Evolutionary conservation across 2,797 vertebrate species (phyloP), one percentile per base, ranked within the genome.

Genomic region (Acanthurus tractus): DNA sequence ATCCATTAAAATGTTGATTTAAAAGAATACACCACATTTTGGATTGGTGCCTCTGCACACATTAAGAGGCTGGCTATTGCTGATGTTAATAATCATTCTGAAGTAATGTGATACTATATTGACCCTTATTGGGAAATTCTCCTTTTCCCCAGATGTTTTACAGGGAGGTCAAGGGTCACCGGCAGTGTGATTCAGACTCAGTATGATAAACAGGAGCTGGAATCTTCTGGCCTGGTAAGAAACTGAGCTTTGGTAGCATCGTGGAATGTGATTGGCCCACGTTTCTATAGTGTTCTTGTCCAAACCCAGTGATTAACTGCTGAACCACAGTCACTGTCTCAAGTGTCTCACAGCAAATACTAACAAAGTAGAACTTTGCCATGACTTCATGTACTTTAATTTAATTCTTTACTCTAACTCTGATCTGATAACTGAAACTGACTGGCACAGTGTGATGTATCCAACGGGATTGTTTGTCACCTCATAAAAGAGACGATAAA

Each of bases 1-100:
- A 82, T 89, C 77, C 78, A 93, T 94, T 93, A 91, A 84, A 82
- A 85, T 83, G 76, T 85, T 88, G 85, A 92, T 88, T 87, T 91
- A 91, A 93, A 78, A 78, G 76, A 86, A 85, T 62, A 78, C 70
- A 68, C 76, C 59, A 56, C 71, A 73, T 84, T 83, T 74, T 85
- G 78, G 81, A 81, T 59, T 15, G 56, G 8, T 65, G 84, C 81
- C 81, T 76, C 48, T 38, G 63, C 42, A 70, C 79, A 82, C 79
- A 64, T 84, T 63, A 59, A 56, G 71, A 68, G 48, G 9, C 61
- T 1, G 0, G 53, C 46, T 72, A 40, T 58, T 72, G 57, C 78
- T 83, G 40, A 76, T 69, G 42, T 40, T 59, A 69, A 84, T 58
- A n/a, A 70, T 86, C 65, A 69, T 15, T 23, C 54, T 61, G 49